Evolutionary conservation across 1,140 invertebrate species (phyloP), one percentile per base, ranked within the genome.

Genomic region (Metaphire vulgaris): DNA sequence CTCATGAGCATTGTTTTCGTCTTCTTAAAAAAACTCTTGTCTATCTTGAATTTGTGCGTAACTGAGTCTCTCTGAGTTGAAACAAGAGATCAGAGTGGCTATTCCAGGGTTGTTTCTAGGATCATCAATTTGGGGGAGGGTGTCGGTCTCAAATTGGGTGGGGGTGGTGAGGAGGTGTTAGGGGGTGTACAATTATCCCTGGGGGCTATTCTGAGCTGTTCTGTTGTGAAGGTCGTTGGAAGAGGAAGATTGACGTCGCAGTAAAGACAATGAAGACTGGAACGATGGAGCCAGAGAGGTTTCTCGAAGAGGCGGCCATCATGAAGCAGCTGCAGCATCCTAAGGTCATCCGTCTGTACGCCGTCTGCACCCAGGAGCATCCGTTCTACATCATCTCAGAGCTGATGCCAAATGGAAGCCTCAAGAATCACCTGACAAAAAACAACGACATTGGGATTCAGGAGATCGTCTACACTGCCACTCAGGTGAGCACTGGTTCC

Each of bases 281-380:
- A 79, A 97, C 97, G 66, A 99, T 99, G 95, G 96, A 98, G 86
- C 93, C 95, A 15, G 95, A 96, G 87, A 96, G 99, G 87, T 99
- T 99, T 90, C 89, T 99, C 76, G 93, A 95, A 2, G 97, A 99
- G 88, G 97, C 97, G 65, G 94, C 97, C 87, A 98, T 99, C 69
- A 99, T 99, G 97, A 99, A 99, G 86, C 97, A 97, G 87, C 88
- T 86, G 31, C 88, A 95, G 76, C 96, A 99, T 86, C 41, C 76
- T n/a, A 74, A 99, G 86, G 89, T 99, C 15, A 97, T 99, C 81
- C 95, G 98, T 82, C 87, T 99, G 67, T 99, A 97, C 86, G 97
- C 97, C 28, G 96, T 99, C 6, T 99, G 97, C 83, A 99, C 97
- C 15, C 91, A 97, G 82, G 96, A 99, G 84, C 97, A 99, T 86